Conservation (phyloP, 1,140 invertebrate genomes). For the roundworm (Caenorhabditis elegans) region DNA sequence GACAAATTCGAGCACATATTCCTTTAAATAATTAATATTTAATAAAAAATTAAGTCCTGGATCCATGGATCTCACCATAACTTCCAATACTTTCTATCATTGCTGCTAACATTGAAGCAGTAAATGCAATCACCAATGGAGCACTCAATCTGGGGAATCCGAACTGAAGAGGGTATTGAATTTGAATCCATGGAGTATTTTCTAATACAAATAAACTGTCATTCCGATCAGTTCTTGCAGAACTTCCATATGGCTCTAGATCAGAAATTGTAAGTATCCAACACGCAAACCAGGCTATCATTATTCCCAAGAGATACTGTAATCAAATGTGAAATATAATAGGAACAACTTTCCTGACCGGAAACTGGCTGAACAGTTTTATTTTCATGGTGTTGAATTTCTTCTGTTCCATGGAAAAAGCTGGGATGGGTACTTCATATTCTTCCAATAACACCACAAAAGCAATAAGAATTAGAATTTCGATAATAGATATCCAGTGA, state of each 20-base stretch:
- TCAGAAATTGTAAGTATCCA: slow-evolving; percentile 44
- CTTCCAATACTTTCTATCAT: slow-evolving; percentile 66
- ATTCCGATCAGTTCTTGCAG: slow-evolving; percentile 48
- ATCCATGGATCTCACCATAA: slow-evolving; percentile 57
- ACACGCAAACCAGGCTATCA: slow-evolving; percentile 48
- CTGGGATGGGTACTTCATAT: background rate
- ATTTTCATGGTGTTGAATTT: slow-evolving; percentile 59
- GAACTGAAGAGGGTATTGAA: slow-evolving; percentile 45
- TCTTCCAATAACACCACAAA: slow-evolving; percentile 8
- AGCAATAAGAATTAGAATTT: slow-evolving; percentile 44
- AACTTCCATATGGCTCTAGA: slow-evolving; percentile 36
- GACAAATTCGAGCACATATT: slow-evolving; percentile 14
- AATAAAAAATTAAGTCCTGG: background rate
- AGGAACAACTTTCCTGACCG: too few species aligned
- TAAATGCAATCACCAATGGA: background rate
- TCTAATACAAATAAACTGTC: slow-evolving; percentile 31
- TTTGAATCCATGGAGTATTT: slow-evolving; percentile 47
- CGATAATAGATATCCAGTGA: slow-evolving; percentile 62
- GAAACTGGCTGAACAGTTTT: slow-evolving; percentile 66
- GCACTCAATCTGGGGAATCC: background rate
- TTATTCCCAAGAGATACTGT: slow-evolving; percentile 49
- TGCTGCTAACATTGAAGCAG: slow-evolving; percentile 62
- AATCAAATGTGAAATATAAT: too few species aligned
- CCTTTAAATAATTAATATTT: too few species aligned
- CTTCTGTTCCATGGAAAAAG: slow-evolving; percentile 35